A percentile compares a stretch with the other conserved stretches of the same genome.
Evolutionary conservation across 37 sponge, comb jelly and placozoan genomes (phyloP).

Genomic region (Cladorhizidae sp.): DNA sequence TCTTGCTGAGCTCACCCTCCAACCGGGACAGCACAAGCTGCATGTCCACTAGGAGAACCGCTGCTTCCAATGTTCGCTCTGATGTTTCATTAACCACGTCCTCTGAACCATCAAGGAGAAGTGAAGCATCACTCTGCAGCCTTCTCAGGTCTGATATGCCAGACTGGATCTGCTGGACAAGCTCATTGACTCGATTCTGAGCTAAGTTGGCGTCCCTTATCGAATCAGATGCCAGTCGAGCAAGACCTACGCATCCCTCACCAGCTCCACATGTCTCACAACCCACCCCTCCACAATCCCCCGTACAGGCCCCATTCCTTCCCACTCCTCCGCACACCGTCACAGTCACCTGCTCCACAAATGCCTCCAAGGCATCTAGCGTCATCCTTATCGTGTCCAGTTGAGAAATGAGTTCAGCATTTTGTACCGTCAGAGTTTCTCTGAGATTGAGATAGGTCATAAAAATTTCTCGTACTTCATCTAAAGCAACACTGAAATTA

Average conservation of each 20-base stretch:
- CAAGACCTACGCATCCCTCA: slow-evolving; percentile 16
- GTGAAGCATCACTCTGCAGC: background rate
- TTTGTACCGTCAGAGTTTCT: background rate
- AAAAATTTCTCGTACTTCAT: background rate
- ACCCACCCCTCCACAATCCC: slow-evolving; percentile 16
- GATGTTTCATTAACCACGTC: background rate
- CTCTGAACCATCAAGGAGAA: background rate
- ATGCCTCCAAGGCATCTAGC: background rate
- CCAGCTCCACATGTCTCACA: slow-evolving; percentile 37
- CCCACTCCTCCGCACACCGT: background rate
- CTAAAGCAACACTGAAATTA: slow-evolving; percentile 4
- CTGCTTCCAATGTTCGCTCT: background rate
- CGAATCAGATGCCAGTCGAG: background rate
- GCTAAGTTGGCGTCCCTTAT: background rate
- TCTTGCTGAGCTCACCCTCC: slow-evolving; percentile 12
- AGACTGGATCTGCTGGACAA: background rate
- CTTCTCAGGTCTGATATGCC: background rate
- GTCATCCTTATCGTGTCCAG: background rate
- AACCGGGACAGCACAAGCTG: background rate
- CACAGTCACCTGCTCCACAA: slow-evolving; percentile 5
- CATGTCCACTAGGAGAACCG: slow-evolving; percentile 9
- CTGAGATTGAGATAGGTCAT: background rate
- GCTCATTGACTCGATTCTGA: background rate
- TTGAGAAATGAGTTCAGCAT: background rate
- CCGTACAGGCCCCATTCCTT: background rate